These are phyloP conservation scores for Oncorhynchus mykiss DNA, from an alignment of 2,113 vertebrate species.

Conservation along the genomic window DNA sequence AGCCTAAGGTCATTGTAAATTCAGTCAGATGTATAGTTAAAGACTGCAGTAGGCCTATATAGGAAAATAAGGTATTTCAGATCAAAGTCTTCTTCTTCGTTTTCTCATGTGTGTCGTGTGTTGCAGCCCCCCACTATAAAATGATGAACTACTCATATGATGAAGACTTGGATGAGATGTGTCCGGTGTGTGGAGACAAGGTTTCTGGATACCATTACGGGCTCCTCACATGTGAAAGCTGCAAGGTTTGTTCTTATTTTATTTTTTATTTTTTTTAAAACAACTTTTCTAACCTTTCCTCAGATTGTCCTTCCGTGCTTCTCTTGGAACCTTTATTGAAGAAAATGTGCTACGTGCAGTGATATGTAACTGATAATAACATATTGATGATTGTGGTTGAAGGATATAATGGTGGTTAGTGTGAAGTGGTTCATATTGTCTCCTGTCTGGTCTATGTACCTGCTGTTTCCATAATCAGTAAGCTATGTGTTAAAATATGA, in stretches of 20 bases:
- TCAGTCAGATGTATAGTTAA: not conserved
- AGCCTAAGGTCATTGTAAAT: not conserved
- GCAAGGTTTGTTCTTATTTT: slow-evolving; percentile 84
- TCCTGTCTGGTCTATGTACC: too few species aligned
- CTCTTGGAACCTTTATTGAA: not conserved
- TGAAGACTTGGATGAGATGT: slow-evolving; percentile 97
- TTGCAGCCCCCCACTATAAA: slow-evolving; percentile 92
- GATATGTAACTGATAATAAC: too few species aligned
- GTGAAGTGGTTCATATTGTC: too few species aligned
- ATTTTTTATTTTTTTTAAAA: too few species aligned
- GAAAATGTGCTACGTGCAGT: too few species aligned
- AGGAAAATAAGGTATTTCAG: not conserved
- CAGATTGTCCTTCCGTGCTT: not conserved
- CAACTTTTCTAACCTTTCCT: not conserved
- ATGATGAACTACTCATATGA: slow-evolving; percentile 99
- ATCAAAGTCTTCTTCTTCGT: slow-evolving; percentile 15
- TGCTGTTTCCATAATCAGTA: too few species aligned
- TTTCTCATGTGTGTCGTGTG: slow-evolving; percentile 20
- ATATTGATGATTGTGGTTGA: too few species aligned
- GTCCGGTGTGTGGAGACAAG: slow-evolving; percentile 98
- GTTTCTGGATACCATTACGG: slow-evolving; percentile 99
- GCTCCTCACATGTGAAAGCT: slow-evolving; percentile 98
- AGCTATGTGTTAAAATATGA: too few species aligned
- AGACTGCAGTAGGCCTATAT: not conserved
- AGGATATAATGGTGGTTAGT: too few species aligned